A percentile compares a stretch with the other conserved stretches of the same genome.
Conservation (phyloP, 2,888 invertebrate genomes). For the Schizaphis graminum region DNA sequence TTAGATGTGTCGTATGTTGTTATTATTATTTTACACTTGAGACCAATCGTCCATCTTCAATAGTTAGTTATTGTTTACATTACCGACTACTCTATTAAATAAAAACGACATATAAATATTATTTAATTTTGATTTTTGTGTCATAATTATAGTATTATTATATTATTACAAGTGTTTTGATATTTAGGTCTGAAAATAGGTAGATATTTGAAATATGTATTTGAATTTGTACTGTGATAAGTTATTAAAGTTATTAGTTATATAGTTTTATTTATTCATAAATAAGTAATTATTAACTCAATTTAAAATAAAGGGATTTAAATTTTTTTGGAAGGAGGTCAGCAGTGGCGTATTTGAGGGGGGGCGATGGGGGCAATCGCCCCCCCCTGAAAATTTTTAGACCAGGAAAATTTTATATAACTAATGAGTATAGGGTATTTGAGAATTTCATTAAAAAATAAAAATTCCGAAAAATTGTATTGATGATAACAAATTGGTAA, state of each 20-base stretch:
- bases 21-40: not conserved
- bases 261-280: no score
- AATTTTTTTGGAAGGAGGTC: not conserved
- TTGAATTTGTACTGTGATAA: no score
- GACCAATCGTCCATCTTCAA: not conserved
- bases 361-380: no score
- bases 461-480: no score
- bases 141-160: not conserved
- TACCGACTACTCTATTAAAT: not conserved
- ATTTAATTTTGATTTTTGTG: not conserved
- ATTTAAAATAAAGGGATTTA: not conserved
- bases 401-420: no score
- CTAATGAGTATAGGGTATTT: no score
- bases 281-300: not conserved
- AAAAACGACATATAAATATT: not conserved
- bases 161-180: not conserved
- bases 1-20: not conserved
- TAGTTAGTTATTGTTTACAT: not conserved
- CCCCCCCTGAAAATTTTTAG: no score
- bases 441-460: no score
- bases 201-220: not conserved
- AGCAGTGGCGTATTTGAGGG: no score
- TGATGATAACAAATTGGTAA: no score
- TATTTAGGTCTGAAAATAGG: not conserved
- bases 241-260: no score